Percentiles rank a stretch among this genome's conserved stretches.
phyloP scores from a whole-genome alignment of 2,113 vertebrate species.

The Mustela nigripes region DNA sequence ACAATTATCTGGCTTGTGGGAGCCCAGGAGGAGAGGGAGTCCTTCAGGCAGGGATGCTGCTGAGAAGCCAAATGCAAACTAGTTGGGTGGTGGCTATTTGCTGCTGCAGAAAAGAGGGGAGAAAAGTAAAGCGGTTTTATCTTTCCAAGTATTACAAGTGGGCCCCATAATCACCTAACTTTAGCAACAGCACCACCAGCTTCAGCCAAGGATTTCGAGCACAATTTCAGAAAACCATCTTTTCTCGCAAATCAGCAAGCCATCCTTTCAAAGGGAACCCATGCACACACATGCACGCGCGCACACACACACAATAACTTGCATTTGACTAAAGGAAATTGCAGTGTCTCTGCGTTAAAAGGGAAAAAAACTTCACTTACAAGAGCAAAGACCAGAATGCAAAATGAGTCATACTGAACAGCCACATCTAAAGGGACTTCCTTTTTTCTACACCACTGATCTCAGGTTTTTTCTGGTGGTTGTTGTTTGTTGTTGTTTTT shows the following conservation, averaged over 20 bases:
- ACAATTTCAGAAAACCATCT: constrained; percentile 79
- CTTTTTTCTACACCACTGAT: constrained; percentile 80
- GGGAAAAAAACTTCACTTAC: constrained; percentile 50
- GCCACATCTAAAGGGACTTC: constrained; percentile 81
- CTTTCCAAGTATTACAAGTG: constrained; percentile 69
- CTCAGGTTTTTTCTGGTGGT: background rate
- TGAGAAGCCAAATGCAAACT: constrained; percentile 72
- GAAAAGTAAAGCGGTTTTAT: constrained; percentile 62
- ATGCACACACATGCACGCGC: background rate
- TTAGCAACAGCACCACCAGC: constrained; percentile 49
- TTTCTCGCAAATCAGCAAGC: constrained; percentile 74
- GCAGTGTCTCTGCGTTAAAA: constrained; percentile 63
- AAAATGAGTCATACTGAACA: constrained; percentile 77
- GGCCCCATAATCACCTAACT: constrained; percentile 64
- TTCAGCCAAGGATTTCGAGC: constrained; percentile 72
- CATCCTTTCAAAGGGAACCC: constrained; percentile 55
- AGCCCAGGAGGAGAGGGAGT: constrained; percentile 36
- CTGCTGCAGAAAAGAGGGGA: background rate
- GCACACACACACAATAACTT: constrained; percentile 55
- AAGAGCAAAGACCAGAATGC: constrained; percentile 76
- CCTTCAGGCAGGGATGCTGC: constrained; percentile 55
- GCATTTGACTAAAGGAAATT: constrained; percentile 61
- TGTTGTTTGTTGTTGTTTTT: background rate
- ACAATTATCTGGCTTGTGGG: constrained; percentile 73
- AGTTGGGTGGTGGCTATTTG: constrained; percentile 58